Evolutionary conservation across 2,888 invertebrate genomes (phyloP).

Genomic region (Lasioglossum lativentre): DNA sequence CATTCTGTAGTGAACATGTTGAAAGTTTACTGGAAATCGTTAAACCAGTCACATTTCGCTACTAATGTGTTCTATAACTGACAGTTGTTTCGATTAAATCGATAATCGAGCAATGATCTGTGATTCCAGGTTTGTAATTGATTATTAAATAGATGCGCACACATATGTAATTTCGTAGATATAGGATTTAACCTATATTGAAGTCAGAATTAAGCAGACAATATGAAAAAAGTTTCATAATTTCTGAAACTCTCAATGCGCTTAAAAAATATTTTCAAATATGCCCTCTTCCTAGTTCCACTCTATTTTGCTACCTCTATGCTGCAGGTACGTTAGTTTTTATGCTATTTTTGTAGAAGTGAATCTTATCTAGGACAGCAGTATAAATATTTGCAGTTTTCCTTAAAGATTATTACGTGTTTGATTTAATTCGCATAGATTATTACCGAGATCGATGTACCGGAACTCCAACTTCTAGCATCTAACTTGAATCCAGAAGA

Average conservation of each 20-base stretch:
- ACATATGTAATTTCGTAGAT: neutral
- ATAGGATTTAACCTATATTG: neutral
- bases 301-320: constrained; percentile 16
- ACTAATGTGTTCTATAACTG: constrained; percentile 12
- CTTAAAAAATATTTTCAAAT: constrained; percentile 25
- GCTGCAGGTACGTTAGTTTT: constrained; percentile 28
- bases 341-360: neutral
- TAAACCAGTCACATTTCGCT: constrained; percentile 21
- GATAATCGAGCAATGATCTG: constrained; percentile 1
- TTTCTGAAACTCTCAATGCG: constrained; percentile 31
- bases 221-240: constrained; percentile 10
- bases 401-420: neutral
- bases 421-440: constrained; percentile 27
- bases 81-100: constrained; percentile 37
- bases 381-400: neutral
- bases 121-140: neutral
- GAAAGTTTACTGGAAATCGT: constrained; percentile 15
- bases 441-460: constrained; percentile 53
- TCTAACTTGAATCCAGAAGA: constrained; percentile 62
- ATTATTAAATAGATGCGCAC: neutral
- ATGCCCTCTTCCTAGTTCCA: constrained; percentile 24
- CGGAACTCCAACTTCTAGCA: constrained; percentile 61
- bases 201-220: neutral
- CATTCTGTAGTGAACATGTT: constrained; percentile 64
- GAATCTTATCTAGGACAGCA: neutral